These are phyloP conservation scores for Antheraea assamensis DNA, from an alignment of 2,888 invertebrate genomes.

Conservation along the genomic window DNA sequence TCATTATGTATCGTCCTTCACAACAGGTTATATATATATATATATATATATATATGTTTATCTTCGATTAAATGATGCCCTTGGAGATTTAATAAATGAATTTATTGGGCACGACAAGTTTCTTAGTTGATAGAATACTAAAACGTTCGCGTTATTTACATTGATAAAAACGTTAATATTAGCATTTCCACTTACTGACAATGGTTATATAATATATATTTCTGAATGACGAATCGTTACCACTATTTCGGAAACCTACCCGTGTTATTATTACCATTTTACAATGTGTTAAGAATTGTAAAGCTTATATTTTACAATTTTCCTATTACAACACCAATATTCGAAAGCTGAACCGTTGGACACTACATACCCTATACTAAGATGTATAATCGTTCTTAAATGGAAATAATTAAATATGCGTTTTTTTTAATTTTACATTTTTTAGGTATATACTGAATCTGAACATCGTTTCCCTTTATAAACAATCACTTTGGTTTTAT, in stretches of 20 bases:
- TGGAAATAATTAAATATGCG: slow-evolving; percentile 63
- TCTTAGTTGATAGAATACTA: slow-evolving; percentile 65
- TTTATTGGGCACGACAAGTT: slow-evolving; percentile 49
- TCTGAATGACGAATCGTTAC: background rate
- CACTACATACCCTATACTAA: slow-evolving; percentile 68
- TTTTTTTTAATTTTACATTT: slow-evolving; percentile 51
- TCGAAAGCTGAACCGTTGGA: slow-evolving; percentile 78
- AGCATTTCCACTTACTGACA: slow-evolving; percentile 31
- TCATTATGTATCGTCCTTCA: slow-evolving; percentile 78
- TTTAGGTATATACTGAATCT: slow-evolving; percentile 56
- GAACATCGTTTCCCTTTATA: slow-evolving; percentile 32
- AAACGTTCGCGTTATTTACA: slow-evolving; percentile 72
- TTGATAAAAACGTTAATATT: slow-evolving; percentile 45
- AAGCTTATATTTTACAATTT: slow-evolving; percentile 32
- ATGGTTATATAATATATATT: background rate
- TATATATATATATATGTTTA: too few species aligned
- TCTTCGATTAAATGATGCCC: slow-evolving; percentile 24
- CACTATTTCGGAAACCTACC: background rate
- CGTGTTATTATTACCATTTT: background rate
- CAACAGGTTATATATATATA: slow-evolving; percentile 77
- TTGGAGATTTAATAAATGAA: slow-evolving; percentile 32
- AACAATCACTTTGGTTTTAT: slow-evolving; percentile 20
- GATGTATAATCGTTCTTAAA: slow-evolving; percentile 65
- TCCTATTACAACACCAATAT: slow-evolving; percentile 72
- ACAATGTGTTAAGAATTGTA: background rate